Base-by-base conservation (phyloP, 2,113 vertebrate species). In the Pedionomus torquatus region DNA sequence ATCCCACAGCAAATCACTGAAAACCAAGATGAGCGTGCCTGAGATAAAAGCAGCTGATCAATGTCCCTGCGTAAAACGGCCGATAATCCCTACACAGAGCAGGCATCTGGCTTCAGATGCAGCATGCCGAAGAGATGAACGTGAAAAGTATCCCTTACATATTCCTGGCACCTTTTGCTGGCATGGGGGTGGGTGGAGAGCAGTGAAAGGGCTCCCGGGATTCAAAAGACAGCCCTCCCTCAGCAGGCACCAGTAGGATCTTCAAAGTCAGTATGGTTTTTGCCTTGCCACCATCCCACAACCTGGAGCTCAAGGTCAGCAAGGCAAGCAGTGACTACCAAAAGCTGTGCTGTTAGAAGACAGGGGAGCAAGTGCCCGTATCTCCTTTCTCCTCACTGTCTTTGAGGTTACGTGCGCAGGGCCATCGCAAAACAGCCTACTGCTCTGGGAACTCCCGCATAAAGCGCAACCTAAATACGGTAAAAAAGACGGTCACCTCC, bases 21-120 rank as follows among this genome's bases (percentile, higher is more conserved):
- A 71, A 91, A 78, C 70, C 91, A 78, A 87, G 93, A 87, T 15
- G 77, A 81, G 81, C 6, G 5, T 86, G 94, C 76, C 80, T 6
- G 64, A 54, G 46, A 70, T 79, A 63, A 81, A 96, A 95, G 57
- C 96, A 94, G 93, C 94, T 95, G 95, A 95, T 87, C 89, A 13
- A 75, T 87, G 93, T 87, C 70, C 93, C 94, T 77, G 78, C 61
- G 17, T 85, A 87, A 95, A 93, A 79, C 25, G 18, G 10, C 86
- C 8, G 37, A 78, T 96, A 95, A 97, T 96, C 93, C 95, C 91
- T 1, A 8, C 76, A 24, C 68, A 30, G 91, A 37, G 86, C 35
- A 18, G 51, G 83, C 94, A 35, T 25, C 93, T 95, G 95, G 86
- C 89, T 77, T 66, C 76, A 48, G 69, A 21, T 16, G 25, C 76